A percentile compares a stretch with the other conserved stretches of the same genome.
Evolutionary conservation across 2,113 vertebrate species (phyloP).

Genomic region (Mus spicilegus): DNA sequence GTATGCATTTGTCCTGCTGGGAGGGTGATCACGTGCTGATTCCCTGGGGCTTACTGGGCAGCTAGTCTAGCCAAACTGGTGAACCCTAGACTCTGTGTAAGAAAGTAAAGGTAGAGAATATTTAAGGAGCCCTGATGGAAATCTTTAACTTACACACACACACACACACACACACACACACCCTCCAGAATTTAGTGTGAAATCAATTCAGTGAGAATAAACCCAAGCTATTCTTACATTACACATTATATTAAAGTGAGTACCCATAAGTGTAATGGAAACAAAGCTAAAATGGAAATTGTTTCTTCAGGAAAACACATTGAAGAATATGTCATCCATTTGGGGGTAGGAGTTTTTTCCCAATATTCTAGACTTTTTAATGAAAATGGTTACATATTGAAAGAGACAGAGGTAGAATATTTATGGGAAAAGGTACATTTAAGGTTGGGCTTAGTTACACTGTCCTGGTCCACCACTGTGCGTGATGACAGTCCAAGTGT

Average conservation of each 20-base stretch:
- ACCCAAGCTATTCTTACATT: not conserved
- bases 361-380: not conserved
- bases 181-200: not conserved
- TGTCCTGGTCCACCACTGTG: too few species aligned
- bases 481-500: too few species aligned
- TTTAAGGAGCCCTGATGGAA: not conserved
- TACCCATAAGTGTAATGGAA: not conserved
- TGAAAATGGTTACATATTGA: not conserved
- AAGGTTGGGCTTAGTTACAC: too few species aligned
- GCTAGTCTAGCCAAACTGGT: not conserved
- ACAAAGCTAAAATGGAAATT: not conserved
- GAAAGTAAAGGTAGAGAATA: not conserved
- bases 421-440: not conserved
- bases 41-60: not conserved
- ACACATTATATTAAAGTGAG: not conserved
- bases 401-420: not conserved
- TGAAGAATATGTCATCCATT: rapidly evolving
- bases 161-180: not conserved
- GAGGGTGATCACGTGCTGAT: not conserved
- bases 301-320: not conserved
- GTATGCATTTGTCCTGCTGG: not conserved
- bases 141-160: not conserved
- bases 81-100: not conserved
- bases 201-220: not conserved
- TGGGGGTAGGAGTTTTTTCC: not conserved